Conservation (phyloP, 2,888 invertebrate species). For the Agelastica alni region DNA sequence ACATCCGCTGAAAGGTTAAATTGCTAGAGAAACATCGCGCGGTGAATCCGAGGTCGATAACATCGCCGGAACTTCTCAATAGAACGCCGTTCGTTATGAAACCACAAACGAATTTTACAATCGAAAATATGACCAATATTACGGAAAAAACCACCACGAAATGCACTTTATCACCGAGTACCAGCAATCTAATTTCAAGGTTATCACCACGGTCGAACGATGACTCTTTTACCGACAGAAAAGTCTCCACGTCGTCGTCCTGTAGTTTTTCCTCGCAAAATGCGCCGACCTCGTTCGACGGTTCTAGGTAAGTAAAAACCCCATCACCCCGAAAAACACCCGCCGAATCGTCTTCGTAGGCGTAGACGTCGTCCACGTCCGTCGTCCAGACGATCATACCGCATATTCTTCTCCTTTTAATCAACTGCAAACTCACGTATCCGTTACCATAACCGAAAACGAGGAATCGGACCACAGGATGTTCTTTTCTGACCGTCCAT, state of each 20-base stretch:
- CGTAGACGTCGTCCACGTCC: not conserved
- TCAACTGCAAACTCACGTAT: not conserved
- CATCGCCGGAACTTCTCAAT: not conserved
- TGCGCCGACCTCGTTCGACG: too few species aligned
- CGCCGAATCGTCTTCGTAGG: too few species aligned
- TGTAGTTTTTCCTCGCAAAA: too few species aligned
- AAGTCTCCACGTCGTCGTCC: too few species aligned
- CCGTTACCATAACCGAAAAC: not conserved
- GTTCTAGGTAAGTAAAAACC: too few species aligned
- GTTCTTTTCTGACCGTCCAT: not conserved
- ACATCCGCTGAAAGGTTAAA: not conserved
- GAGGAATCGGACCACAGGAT: not conserved
- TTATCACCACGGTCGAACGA: too few species aligned
- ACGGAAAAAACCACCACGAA: too few species aligned
- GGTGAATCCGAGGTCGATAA: not conserved
- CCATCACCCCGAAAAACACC: too few species aligned
- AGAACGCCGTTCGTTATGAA: not conserved
- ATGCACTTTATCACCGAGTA: too few species aligned
- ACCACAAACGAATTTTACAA: not conserved
- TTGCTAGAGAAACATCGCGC: not conserved
- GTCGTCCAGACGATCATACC: not conserved
- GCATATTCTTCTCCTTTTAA: not conserved
- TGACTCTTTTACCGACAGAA: too few species aligned
- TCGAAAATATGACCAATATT: not conserved
- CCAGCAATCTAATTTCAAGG: too few species aligned